Percentiles rank a stretch among this genome's conserved stretches.
These are phyloP conservation scores for Magallana ariakensis DNA, from an alignment of 1,140 invertebrate genomes.

Conservation along the genomic window DNA sequence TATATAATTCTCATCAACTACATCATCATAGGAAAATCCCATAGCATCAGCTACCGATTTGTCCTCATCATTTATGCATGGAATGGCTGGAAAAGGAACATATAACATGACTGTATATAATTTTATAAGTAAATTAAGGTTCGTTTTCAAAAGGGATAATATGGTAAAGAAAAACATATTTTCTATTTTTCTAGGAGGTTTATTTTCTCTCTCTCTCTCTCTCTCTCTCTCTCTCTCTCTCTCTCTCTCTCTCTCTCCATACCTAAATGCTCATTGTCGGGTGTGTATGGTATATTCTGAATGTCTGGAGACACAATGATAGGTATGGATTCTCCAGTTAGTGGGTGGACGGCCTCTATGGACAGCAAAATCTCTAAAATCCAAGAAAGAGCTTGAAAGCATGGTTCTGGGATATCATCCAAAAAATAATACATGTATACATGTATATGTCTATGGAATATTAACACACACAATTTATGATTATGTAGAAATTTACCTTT, in stretches of 20 bases:
- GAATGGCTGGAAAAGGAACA: slow-evolving; percentile 61
- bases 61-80: slow-evolving; percentile 61
- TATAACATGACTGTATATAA: not conserved
- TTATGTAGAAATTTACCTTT: not conserved
- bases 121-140: too few species aligned
- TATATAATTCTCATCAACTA: slow-evolving; percentile 52
- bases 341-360: slow-evolving; percentile 85
- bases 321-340: slow-evolving; percentile 86
- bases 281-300: not conserved
- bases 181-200: too few species aligned
- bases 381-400: not conserved
- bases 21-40: slow-evolving; percentile 50
- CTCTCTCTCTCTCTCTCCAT: not conserved
- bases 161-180: not conserved
- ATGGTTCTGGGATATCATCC: not conserved
- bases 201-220: too few species aligned
- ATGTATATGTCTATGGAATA: not conserved
- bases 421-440: too few species aligned
- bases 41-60: slow-evolving; percentile 56
- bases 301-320: slow-evolving; percentile 83
- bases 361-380: slow-evolving; percentile 71
- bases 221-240: not conserved
- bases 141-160: not conserved
- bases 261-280: slow-evolving; percentile 23
- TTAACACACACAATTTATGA: not conserved